phyloP scores from a whole-genome alignment of 2,888 invertebrate species.

The Mesorhabditis belari region DNA sequence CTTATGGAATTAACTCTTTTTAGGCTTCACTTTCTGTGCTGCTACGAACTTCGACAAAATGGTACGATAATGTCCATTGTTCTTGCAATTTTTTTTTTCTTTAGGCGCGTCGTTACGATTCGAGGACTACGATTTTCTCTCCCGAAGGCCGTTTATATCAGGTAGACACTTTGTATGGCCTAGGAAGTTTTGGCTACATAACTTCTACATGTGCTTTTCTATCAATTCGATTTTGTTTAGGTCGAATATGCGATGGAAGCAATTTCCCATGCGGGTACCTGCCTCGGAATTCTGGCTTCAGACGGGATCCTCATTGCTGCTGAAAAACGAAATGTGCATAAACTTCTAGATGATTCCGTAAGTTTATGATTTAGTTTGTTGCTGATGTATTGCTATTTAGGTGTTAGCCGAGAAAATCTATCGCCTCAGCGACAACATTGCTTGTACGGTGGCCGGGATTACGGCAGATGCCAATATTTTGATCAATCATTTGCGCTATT shows the following conservation, averaged over 20 bases:
- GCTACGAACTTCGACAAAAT: too few relatives aligned
- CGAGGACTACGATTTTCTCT: constrained; percentile 96
- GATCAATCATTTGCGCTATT: constrained; percentile 74
- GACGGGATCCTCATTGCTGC: constrained; percentile 95
- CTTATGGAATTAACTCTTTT: too few relatives aligned
- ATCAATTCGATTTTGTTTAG: constrained; percentile 55
- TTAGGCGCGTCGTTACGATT: constrained; percentile 94
- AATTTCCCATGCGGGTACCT: constrained; percentile 97
- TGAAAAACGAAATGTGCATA: constrained; percentile 92
- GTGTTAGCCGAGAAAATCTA: constrained; percentile 98
- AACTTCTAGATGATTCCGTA: constrained; percentile 76
- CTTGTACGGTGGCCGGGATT: constrained; percentile 97
- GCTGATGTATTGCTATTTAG: constrained; percentile 8
- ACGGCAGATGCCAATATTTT: constrained; percentile 98
- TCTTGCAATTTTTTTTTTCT: neutral
- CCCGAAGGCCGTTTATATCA: constrained; percentile 73
- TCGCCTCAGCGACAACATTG: constrained; percentile 84
- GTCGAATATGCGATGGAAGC: constrained; percentile 99
- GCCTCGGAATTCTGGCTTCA: constrained; percentile 77
- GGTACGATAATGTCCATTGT: too few relatives aligned
- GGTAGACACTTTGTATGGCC: constrained; percentile 12
- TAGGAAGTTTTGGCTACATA: neutral
- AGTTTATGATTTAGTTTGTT: constrained; percentile 1
- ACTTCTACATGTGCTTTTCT: constrained; percentile 19
- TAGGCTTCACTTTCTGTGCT: too few relatives aligned